Base-by-base conservation (phyloP, 2,113 vertebrate genomes). In the Anguilla rostrata region DNA sequence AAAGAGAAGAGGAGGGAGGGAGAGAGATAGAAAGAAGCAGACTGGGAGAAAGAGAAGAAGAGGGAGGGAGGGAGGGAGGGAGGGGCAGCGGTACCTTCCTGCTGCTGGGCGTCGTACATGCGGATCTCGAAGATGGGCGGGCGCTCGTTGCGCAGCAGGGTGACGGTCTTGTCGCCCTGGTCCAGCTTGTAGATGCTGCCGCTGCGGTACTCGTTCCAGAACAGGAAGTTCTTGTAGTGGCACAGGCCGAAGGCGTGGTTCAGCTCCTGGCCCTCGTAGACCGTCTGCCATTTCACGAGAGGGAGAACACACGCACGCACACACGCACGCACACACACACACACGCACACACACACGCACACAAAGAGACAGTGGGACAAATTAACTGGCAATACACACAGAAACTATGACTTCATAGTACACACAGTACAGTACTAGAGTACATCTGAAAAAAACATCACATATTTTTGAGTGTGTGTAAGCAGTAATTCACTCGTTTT, bases 101-200 rank as follows among this genome's bases (percentile, higher is more conserved):
- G 98, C 94, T 99, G 98, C 90, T 98, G 97, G 0, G 98, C 97
- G 0, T 99, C 98, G 2, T 99, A 99, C 93, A 98, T 98, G 90
- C 98, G 96, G 90, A 99, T 99, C 95, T 99, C 98, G 86, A 98
- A 99, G 93, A 99, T 97, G 46, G 98, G 98, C 0, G 98, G 98
- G 81, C 98, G 95, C 92, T 99, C 98, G 0, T 96, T 98, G 41
- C 98, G 97, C 29, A 99, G 95, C 39, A 99, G 95, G 0, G 95
- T 98, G 81, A 98, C 97, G 0, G 92, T 95, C 87, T 97, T 98
- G 16, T 96, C 93, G 40, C 40, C 57, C 91, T 97, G 96, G 87
- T 99, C 97, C 85, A 99, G 91, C 66, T 97, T 97, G 93, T 97
- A 99, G 91, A 99, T 98, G 91, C 96, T 98, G 83, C 98, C 98